phyloP scores from a whole-genome alignment of 2,888 invertebrate species.

The Serrognathus titanus region DNA sequence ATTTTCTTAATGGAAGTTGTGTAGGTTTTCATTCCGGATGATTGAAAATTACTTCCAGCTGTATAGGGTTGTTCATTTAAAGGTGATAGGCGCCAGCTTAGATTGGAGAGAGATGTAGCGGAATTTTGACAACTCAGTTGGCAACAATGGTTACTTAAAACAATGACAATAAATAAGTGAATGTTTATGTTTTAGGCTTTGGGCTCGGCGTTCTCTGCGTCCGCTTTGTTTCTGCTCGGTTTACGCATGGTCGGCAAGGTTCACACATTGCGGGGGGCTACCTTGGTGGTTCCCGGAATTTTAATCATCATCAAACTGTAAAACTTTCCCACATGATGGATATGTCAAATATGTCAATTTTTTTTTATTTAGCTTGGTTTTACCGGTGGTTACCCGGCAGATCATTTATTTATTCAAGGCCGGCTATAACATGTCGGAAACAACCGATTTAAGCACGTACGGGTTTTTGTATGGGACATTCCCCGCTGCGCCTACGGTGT shows the following conservation, averaged over 20 bases:
- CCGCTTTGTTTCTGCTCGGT: slow-evolving; percentile 87
- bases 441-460: slow-evolving; percentile 81
- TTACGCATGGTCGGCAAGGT: slow-evolving; percentile 91
- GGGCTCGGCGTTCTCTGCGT: slow-evolving; percentile 86
- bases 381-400: slow-evolving; percentile 85
- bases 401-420: slow-evolving; percentile 73
- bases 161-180: too few relatives aligned
- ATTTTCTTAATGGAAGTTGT: too few relatives aligned
- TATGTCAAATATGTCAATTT: not conserved
- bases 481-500: slow-evolving; percentile 94
- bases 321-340: slow-evolving; percentile 41
- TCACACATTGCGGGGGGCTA: slow-evolving; percentile 71
- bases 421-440: slow-evolving; percentile 68
- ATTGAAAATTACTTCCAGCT: too few relatives aligned
- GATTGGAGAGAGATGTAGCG: too few relatives aligned
- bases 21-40: too few relatives aligned
- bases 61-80: too few relatives aligned
- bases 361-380: slow-evolving; percentile 46
- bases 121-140: too few relatives aligned
- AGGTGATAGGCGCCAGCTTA: too few relatives aligned
- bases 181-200: slow-evolving; percentile 56
- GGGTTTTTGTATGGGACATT: slow-evolving; percentile 95
- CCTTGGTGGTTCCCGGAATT: slow-evolving; percentile 78
- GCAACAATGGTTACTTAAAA: too few relatives aligned
- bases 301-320: slow-evolving; percentile 87